Evolutionary conservation across 2,888 invertebrate genomes (phyloP), one percentile per base, ranked within the genome.

Genomic region (Onthophagus sagittarius): DNA sequence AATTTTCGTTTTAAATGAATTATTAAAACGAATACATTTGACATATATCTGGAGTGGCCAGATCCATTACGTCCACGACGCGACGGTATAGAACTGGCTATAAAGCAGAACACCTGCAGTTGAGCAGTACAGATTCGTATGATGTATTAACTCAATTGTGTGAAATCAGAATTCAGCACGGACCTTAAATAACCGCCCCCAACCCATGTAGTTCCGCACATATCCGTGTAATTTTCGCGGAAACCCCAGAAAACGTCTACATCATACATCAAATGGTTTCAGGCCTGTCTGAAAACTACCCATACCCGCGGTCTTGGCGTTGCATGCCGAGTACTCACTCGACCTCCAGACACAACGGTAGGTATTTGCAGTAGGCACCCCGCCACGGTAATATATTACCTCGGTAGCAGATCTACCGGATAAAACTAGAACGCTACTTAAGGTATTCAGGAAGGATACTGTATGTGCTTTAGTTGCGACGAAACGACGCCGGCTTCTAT

Each of bases 201-300:
- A 13, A 32, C 23, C 67, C 23, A 67, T n/a, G 23, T 11, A 15
- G 7, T 13, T n/a, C 67, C 23, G 39, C 31, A 63, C 63, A 67
- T 67, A 31, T 67, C 32, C 67, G 31, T 67, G 77, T 76, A 78
- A 77, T 78, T 78, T 76, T 73, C 76, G 72, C 75, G 74, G 31
- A 23, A 67, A 72, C 74, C 72, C 71, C 69, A 71, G 67, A 63
- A 75, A 76, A 71, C 77, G 77, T 76, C 63, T 74, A 74, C 70
- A 72, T 74, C 77, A 75, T 78, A 76, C 75, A 77, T 78, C 77
- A 77, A 77, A 73, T 75, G 75, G 77, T 72, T 75, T 77, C 77
- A 75, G 72, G 77, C 74, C 76, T 78, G 77, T 77, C 78, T 75
- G 76, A 76, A 75, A 73, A 73, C 73, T 73, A 71, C 53, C 69